Evolutionary conservation across 2,113 vertebrate genomes (phyloP).

Genomic region (Lagopus muta): DNA sequence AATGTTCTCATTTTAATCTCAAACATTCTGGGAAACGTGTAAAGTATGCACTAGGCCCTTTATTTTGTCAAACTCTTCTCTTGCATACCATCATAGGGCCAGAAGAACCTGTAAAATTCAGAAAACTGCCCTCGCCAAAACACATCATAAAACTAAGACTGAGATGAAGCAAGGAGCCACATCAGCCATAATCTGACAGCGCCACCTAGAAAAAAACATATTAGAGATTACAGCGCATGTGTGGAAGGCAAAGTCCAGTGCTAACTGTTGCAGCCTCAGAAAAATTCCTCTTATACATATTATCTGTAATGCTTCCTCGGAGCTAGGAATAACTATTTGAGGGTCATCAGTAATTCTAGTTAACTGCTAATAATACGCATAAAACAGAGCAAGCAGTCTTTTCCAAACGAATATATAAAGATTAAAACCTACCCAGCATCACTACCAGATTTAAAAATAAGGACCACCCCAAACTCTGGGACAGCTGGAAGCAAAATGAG

Average conservation of each 20-base stretch:
- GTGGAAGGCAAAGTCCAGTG: conserved; percentile 91
- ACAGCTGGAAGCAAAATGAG: conserved; percentile 33
- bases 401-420: background rate
- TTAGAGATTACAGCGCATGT: conserved; percentile 99
- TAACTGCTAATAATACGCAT: conserved; percentile 6
- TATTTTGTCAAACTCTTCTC: conserved; percentile 85
- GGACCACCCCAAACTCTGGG: conserved; percentile 51
- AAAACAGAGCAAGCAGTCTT: background rate
- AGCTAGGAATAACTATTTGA: conserved; percentile 7
- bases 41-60: conserved; percentile 80
- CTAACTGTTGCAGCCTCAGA: conserved; percentile 78
- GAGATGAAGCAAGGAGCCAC: conserved; percentile 93
- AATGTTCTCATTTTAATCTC: conserved; percentile 72
- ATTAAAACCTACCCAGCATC: conserved; percentile 25
- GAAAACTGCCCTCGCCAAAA: conserved; percentile 94
- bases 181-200: conserved; percentile 94
- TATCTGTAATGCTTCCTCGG: conserved; percentile 32
- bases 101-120: conserved; percentile 97
- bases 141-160: conserved; percentile 97
- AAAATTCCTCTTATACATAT: conserved; percentile 48
- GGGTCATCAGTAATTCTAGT: conserved; percentile 2
- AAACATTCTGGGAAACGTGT: conserved; percentile 76
- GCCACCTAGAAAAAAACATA: conserved; percentile 99
- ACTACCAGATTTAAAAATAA: background rate
- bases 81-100: conserved; percentile 97